phyloP scores from a whole-genome alignment of 2,888 invertebrate species.

The Andricus quercusramuli region DNA sequence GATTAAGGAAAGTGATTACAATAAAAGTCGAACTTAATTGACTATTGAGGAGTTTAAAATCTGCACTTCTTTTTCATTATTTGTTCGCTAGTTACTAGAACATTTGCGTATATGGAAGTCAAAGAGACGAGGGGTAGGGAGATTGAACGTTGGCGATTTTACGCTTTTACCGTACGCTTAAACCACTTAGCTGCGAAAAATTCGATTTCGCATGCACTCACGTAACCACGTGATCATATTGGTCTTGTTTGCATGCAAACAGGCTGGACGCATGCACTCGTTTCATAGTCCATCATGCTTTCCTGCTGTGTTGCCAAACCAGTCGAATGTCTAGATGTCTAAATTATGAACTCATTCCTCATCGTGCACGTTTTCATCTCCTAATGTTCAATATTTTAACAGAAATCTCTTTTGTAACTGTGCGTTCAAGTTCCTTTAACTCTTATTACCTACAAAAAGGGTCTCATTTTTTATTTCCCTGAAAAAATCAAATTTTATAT shows the following conservation, averaged over 20 bases:
- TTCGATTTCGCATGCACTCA: slow-evolving; percentile 65
- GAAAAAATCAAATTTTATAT: neutral
- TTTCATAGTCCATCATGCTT: slow-evolving; percentile 45
- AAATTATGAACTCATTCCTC: neutral
- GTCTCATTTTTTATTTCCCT: neutral
- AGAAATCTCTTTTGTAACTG: neutral
- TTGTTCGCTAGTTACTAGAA: slow-evolving; percentile 1
- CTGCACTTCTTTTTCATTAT: slow-evolving; percentile 9
- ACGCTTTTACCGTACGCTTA: slow-evolving; percentile 67
- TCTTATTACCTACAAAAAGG: neutral
- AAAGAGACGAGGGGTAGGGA: slow-evolving; percentile 18
- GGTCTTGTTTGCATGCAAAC: slow-evolving; percentile 69
- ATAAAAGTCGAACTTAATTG: neutral
- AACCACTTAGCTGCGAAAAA: slow-evolving; percentile 64
- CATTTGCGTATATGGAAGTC: slow-evolving; percentile 9
- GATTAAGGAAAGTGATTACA: neutral
- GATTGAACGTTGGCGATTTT: slow-evolving; percentile 57
- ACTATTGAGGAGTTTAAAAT: slow-evolving; percentile 8
- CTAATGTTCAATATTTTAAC: neutral
- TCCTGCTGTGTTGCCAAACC: slow-evolving; percentile 24
- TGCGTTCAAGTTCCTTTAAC: neutral
- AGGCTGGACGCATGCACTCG: slow-evolving; percentile 62
- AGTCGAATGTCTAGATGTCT: slow-evolving; percentile 27
- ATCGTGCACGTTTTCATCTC: neutral
- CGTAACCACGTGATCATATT: slow-evolving; percentile 59